Evolutionary conservation across 2,888 invertebrate species (phyloP), one percentile per base, ranked within the genome.

Genomic region (Cataglyphis rosenhaueri): DNA sequence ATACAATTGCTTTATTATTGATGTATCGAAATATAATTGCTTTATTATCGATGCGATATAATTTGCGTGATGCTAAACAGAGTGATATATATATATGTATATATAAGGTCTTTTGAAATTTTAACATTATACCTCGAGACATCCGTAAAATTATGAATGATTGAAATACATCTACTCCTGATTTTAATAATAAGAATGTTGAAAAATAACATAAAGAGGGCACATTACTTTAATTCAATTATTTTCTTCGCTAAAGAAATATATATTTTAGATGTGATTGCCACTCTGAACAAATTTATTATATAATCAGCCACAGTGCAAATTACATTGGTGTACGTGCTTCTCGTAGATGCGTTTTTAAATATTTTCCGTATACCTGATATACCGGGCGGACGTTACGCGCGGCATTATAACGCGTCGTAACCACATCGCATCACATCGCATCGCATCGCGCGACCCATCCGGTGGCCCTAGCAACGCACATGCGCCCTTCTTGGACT

Each of bases 401-500:
- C 73, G 81, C 64, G 59, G 59, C 68, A 61, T 70, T 59, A 38
- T 44, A 66, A 70, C 66, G 52, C 57, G 25, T 55, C 64, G 52
- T 35, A 8, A n/a, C 52, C 48, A 59, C 74, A 25, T 41, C 82
- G 52, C 65, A 29, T 74, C 75, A 44, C 76, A 35, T 61, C 76
- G 83, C 68, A 57, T 62, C 84, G 74, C 73, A 66, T 83, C 64
- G 73, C 87, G 83, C 92, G 92, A 93, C 90, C 92, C 92, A 92
- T 92, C 92, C 92, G 92, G 93, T 91, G 92, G 93, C 94, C 94
- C 92, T 94, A 93, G 94, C 94, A 94, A 94, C 94, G 94, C 94
- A 94, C 94, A 94, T 94, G 94, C 94, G 94, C 94, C 93, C 93
- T 92, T 92, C 88, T 88, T 83, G 87, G 87, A 84, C 91, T 91